Conservation (phyloP, 2,888 invertebrate species). For the Leptopilina myrica region DNA sequence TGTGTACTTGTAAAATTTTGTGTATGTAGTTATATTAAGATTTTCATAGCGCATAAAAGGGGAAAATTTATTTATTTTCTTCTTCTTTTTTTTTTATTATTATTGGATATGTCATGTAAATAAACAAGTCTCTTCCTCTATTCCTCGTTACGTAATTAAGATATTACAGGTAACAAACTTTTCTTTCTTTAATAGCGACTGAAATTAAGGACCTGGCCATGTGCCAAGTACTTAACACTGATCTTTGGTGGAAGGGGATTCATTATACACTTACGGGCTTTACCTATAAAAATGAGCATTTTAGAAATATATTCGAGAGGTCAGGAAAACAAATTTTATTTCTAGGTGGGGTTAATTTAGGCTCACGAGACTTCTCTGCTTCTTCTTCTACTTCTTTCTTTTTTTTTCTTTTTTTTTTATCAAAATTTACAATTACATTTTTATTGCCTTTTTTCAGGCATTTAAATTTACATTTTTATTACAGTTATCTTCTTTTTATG, state of each 20-base stretch:
- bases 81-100: no score
- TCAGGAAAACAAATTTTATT: conserved; percentile 1
- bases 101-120: background rate
- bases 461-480: background rate
- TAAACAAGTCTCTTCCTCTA: background rate
- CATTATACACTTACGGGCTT: conserved; percentile 32
- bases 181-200: conserved; percentile 29
- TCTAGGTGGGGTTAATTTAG: background rate
- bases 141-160: conserved; percentile 20
- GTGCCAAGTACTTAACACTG: conserved; percentile 36
- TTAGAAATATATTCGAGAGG: conserved; percentile 8
- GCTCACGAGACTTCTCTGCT: background rate
- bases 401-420: background rate
- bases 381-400: no score
- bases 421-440: background rate
- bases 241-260: conserved; percentile 32
- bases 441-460: background rate
- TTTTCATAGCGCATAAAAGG: no score
- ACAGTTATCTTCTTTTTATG: no score
- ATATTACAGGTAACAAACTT: conserved; percentile 24
- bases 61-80: no score
- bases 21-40: no score
- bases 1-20: no score
- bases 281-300: conserved; percentile 2
- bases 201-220: conserved; percentile 31